phyloP scores from a whole-genome alignment of 2,797 vertebrate species.

The Eulemur albifrons region DNA sequence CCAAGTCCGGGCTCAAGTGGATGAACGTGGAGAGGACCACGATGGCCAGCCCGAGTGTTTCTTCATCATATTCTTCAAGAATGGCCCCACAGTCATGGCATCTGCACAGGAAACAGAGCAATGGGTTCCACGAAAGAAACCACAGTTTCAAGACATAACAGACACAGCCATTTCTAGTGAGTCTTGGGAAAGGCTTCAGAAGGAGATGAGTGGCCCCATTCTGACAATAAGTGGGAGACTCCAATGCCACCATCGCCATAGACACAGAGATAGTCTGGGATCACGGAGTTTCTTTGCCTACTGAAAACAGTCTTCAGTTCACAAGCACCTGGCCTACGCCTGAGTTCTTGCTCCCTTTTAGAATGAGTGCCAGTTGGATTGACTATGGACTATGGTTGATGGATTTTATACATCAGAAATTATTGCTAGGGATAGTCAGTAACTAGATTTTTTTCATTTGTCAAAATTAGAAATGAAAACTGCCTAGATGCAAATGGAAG shows the following conservation, averaged over 20 bases:
- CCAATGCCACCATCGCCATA: not conserved
- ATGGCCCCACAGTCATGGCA: slow-evolving; percentile 98
- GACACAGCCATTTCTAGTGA: not conserved
- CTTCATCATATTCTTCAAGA: slow-evolving; percentile 98
- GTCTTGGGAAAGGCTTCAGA: not conserved
- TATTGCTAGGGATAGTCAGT: not conserved
- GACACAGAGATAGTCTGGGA: not conserved
- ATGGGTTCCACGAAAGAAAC: not conserved
- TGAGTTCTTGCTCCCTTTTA: not conserved
- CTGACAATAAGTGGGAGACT: not conserved
- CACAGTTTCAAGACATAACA: not conserved
- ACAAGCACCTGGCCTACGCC: not conserved
- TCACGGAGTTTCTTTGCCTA: not conserved
- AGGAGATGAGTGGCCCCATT: not conserved
- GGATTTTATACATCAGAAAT: not conserved
- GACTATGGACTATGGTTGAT: not conserved
- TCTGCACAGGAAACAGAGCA: slow-evolving; percentile 81
- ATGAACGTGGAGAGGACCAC: slow-evolving; percentile 98
- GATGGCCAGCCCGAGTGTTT: slow-evolving; percentile 95
- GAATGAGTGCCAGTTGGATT: not conserved
- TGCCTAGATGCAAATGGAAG: not conserved
- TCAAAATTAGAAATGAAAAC: slow-evolving; percentile 41
- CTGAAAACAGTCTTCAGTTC: not conserved
- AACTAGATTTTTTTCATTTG: not conserved
- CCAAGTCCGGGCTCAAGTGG: slow-evolving; percentile 97